phyloP scores from a whole-genome alignment of 2,888 invertebrate genomes.

The Thereva unica region DNA sequence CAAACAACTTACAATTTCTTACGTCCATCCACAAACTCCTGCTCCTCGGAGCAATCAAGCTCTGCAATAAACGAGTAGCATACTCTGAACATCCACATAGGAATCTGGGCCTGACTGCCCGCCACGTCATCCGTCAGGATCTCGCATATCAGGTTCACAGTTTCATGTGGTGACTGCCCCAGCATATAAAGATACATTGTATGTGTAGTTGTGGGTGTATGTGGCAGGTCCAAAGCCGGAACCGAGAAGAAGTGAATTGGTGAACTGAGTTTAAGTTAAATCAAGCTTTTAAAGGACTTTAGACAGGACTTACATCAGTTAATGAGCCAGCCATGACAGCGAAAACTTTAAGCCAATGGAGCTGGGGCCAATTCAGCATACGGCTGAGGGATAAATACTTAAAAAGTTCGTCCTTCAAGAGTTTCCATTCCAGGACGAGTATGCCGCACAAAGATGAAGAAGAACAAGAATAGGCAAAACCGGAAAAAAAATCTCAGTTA shows the following conservation, averaged over 20 bases:
- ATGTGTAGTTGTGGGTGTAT: not conserved
- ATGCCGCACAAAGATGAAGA: not conserved
- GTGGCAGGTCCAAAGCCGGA: no score
- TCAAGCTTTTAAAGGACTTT: slow-evolving; percentile 18
- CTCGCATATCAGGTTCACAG: slow-evolving; percentile 81
- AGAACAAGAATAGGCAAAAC: slow-evolving; percentile 7
- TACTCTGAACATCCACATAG: slow-evolving; percentile 65
- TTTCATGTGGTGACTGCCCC: slow-evolving; percentile 57
- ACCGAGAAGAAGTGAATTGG: no score
- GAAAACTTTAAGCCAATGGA: slow-evolving; percentile 75
- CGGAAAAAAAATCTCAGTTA: not conserved
- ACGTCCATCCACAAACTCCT: slow-evolving; percentile 45
- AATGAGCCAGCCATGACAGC: slow-evolving; percentile 72
- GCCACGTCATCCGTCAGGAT: slow-evolving; percentile 81
- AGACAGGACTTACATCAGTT: slow-evolving; percentile 61
- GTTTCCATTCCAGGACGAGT: slow-evolving; percentile 1
- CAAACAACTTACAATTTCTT: slow-evolving; percentile 45
- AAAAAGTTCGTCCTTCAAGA: slow-evolving; percentile 51
- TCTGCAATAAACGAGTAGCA: slow-evolving; percentile 65
- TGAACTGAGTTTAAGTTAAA: slow-evolving; percentile 8
- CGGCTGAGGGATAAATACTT: slow-evolving; percentile 73
- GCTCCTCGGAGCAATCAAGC: slow-evolving; percentile 57
- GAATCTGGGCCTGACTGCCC: slow-evolving; percentile 77
- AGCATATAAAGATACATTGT: not conserved
- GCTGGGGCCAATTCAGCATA: slow-evolving; percentile 53